Evolutionary conservation across 2,888 invertebrate genomes (phyloP).

Genomic region (Colletes collaris): DNA sequence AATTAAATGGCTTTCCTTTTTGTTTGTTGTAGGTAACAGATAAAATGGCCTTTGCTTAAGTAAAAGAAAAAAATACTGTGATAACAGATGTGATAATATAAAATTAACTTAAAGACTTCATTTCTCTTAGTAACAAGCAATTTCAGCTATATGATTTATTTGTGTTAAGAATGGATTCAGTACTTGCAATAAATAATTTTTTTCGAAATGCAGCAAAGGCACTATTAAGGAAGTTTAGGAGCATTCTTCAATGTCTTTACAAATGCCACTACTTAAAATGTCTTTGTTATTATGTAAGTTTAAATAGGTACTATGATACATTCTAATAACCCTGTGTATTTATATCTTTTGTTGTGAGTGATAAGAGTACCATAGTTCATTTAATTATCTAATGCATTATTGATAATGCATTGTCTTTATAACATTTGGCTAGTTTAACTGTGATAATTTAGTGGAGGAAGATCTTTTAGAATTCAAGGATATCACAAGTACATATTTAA

Average conservation of each 20-base stretch:
- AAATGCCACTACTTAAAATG: conserved; percentile 70
- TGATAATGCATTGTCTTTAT: conserved; percentile 15
- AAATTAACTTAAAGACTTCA: conserved; percentile 35
- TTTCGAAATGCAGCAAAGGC: conserved; percentile 43
- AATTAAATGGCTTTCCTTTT: conserved; percentile 32
- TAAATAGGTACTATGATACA: conserved; percentile 39
- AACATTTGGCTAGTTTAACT: conserved; percentile 14
- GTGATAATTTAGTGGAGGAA: conserved; percentile 12
- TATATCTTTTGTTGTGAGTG: conserved; percentile 22
- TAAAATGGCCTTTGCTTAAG: conserved; percentile 53
- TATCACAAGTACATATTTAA: not conserved
- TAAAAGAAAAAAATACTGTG: conserved; percentile 36
- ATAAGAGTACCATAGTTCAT: conserved; percentile 33
- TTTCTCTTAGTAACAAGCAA: conserved; percentile 28
- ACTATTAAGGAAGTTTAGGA: conserved; percentile 49
- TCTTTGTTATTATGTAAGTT: conserved; percentile 78
- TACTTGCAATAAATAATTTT: conserved; percentile 51
- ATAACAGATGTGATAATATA: conserved; percentile 49
- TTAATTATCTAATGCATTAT: conserved; percentile 9
- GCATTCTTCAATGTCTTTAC: conserved; percentile 59
- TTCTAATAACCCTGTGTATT: conserved; percentile 31
- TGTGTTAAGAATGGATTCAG: conserved; percentile 55
- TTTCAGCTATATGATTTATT: conserved; percentile 39
- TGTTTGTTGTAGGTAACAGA: conserved; percentile 70
- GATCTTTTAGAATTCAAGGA: not conserved